Evolutionary conservation across 2,113 vertebrate genomes (phyloP).

Genomic region (Gallinago paraguaiae): DNA sequence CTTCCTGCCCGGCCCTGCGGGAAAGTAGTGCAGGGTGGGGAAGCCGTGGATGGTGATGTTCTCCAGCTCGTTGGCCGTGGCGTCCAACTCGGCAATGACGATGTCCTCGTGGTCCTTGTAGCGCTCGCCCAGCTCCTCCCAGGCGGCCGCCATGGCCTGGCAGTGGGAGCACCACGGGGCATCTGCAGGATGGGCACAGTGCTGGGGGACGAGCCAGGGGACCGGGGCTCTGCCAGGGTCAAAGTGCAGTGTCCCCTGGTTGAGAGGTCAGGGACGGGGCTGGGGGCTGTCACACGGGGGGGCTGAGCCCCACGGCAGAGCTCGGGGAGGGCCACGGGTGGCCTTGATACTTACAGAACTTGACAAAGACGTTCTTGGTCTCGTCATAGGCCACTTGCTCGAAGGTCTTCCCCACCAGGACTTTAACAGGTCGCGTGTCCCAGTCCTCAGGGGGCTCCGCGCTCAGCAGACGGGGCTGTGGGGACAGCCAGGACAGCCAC

Average conservation of each 20-base stretch:
- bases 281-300: accelerated
- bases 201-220: accelerated
- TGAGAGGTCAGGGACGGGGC: accelerated
- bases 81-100: slow-evolving; percentile 88
- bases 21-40: slow-evolving; percentile 90
- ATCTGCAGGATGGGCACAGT: slow-evolving; percentile 46
- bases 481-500: neutral
- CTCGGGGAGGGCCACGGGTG: accelerated
- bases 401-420: slow-evolving; percentile 93
- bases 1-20: slow-evolving; percentile 81
- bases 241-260: accelerated
- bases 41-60: slow-evolving; percentile 75
- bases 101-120: slow-evolving; percentile 83
- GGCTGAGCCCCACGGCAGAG: neutral
- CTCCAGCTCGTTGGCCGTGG: slow-evolving; percentile 87
- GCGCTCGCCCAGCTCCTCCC: slow-evolving; percentile 88
- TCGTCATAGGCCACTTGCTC: slow-evolving; percentile 86
- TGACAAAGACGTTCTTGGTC: slow-evolving; percentile 91
- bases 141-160: slow-evolving; percentile 83
- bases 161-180: slow-evolving; percentile 94
- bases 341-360: slow-evolving; percentile 86
- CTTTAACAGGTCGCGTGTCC: slow-evolving; percentile 85
- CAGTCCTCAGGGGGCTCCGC: slow-evolving; percentile 88
- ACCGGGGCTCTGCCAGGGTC: accelerated
- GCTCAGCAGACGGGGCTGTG: slow-evolving; percentile 81